Base-by-base conservation (phyloP, 2,888 invertebrate genomes). In the Agonopterix subpropinquella region DNA sequence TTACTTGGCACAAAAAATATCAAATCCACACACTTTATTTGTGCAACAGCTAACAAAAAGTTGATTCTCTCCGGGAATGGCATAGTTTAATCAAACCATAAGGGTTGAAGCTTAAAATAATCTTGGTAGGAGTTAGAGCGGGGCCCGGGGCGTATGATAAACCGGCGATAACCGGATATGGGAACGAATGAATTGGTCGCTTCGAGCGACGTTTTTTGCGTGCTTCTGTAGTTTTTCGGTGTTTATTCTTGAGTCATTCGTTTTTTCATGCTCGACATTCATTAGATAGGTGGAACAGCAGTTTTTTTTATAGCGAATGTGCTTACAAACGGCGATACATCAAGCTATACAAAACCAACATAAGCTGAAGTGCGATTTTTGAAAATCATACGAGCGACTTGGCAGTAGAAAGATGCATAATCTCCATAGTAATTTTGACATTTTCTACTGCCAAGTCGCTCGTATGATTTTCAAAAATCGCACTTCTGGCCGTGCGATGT, bases 101-200 rank as follows among this genome's bases (percentile, higher is more conserved):
- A 80, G 80, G 83, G 80, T 77, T 78, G 73, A 71, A 72, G 70
- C 80, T 83, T 83, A 80, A 82, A 83, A 84, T 84, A 83, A 84
- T 83, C 81, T 83, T 65, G 73, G 67, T 64, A 65, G 75, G 69
- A 75, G 76, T 78, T 70, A 77, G 71, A 73, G 64, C 59, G 58
- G 56, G 73, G 74, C 84, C 72, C 67, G 65, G 67, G 78, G 83
- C 82, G 71, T 73, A 83, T 84, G 85, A 87, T 86, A 82, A 85
- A 84, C 77, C 73, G 74, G 64, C 74, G 83, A 87, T 87, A 86
- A 81, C 80, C 77, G 78, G 80, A 80, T 83, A 84, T 82, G 77
- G 73, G 77, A 68, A 75, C 71, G 78, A 80, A 80, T 80, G 82
- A 84, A 85, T 85, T 83, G 82, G 73, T 67, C 65, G 80, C 84